Conservation (phyloP, 2,888 invertebrate genomes). For the Phrixothrix hirtus region DNA sequence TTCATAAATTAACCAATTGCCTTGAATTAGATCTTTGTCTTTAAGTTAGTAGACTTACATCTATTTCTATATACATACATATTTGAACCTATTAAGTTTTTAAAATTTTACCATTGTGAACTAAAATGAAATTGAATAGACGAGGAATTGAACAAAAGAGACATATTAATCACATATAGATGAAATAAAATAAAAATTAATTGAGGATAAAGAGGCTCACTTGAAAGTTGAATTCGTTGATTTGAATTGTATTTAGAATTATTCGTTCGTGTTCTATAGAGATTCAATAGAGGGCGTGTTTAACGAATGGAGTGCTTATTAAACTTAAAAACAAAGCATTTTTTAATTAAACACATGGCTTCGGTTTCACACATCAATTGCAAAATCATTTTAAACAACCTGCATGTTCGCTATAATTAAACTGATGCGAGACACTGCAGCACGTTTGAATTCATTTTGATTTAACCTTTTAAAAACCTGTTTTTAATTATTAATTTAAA, state of each 20-base stretch:
- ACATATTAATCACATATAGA: slow-evolving; percentile 31
- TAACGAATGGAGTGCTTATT: slow-evolving; percentile 54
- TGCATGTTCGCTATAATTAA: slow-evolving; percentile 54
- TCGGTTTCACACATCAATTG: slow-evolving; percentile 57
- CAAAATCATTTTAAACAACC: slow-evolving; percentile 54
- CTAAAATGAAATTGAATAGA: slow-evolving; percentile 7
- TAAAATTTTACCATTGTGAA: background rate
- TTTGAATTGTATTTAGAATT: slow-evolving; percentile 50
- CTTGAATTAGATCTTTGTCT: too few species aligned
- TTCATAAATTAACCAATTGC: too few species aligned
- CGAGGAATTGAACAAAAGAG: slow-evolving; percentile 16
- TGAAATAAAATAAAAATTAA: slow-evolving; percentile 31
- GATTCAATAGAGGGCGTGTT: slow-evolving; percentile 48
- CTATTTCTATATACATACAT: too few species aligned
- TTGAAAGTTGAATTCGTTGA: slow-evolving; percentile 47
- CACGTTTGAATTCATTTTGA: slow-evolving; percentile 17
- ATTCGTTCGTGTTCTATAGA: slow-evolving; percentile 50
- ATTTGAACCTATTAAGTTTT: too few species aligned
- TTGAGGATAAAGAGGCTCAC: slow-evolving; percentile 34
- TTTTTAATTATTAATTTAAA: too few species aligned
- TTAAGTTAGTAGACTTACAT: too few species aligned
- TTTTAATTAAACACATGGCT: slow-evolving; percentile 57
- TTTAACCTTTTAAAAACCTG: too few species aligned
- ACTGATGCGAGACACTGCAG: slow-evolving; percentile 49
- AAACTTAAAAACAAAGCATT: slow-evolving; percentile 57